Evolutionary conservation across 2,888 invertebrate genomes (phyloP), one percentile per base, ranked within the genome.

Genomic region (Cataglyphis cursor): DNA sequence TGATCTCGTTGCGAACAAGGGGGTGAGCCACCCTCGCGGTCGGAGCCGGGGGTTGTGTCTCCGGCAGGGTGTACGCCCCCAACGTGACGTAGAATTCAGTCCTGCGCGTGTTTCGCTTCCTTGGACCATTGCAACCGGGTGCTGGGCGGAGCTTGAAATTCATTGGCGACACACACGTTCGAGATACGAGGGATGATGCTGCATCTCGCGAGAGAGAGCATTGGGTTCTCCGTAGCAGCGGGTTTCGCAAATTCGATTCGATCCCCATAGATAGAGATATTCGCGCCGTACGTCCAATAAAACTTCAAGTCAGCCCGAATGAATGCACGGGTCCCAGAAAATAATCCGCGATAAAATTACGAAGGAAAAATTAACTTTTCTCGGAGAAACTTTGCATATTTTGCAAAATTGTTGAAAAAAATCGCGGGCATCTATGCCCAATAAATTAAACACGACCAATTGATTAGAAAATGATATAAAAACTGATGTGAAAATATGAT

Each of bases 21-120:
- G 75, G 89, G 91, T 88, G 89, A 88, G 88, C 88, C 89, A 89
- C 86, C 82, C 84, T 82, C 84, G 54, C 48, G 35, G 70, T 80
- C 61, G 78, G 84, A 75, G 66, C 75, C 87, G 84, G 88, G 88
- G 93, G 93, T 92, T 90, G 92, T 91, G 90, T 86, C 91, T 88
- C 87, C 83, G 86, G 74, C 88, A 88, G 48, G 93, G 74, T 92
- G 75, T 90, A 92, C 94, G 94, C 94, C 94, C 93, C 90, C 90
- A 84, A 82, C 74, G 89, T 90, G 89, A 87, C 91, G 90, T 87
- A 87, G 88, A 85, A 89, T 88, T 89, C 91, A 90, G 90, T 89
- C 91, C 91, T 90, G 90, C 91, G 90, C 91, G 90, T 87, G 88
- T 89, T 90, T 86, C 85, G 75, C 81, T 84, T 88, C 88, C 88